Conservation (phyloP, 2,888 invertebrate species). For the Synergus umbraculus region DNA sequence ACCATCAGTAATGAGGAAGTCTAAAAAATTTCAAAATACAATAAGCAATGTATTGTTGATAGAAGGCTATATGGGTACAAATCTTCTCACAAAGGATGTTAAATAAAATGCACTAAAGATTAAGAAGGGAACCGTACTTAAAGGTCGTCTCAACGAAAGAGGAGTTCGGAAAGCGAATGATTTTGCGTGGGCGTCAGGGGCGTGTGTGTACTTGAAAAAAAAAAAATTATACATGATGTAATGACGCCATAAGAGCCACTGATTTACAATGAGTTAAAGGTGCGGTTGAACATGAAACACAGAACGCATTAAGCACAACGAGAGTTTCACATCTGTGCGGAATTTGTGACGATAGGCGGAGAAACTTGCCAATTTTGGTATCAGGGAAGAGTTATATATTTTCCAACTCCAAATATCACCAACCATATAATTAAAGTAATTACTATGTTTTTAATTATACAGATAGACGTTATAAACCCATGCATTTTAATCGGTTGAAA, state of each 20-base stretch:
- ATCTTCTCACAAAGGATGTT: conserved; percentile 42
- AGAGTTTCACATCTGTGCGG: conserved; percentile 18
- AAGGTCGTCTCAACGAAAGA: conserved; percentile 59
- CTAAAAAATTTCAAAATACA: conserved; percentile 7
- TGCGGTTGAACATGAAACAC: conserved; percentile 49
- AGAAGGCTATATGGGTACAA: neutral
- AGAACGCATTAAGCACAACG: conserved; percentile 31
- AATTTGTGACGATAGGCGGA: conserved; percentile 34
- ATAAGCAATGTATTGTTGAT: conserved; percentile 7
- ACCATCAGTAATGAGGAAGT: conserved; percentile 22
- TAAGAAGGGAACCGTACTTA: conserved; percentile 54
- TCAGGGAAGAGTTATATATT: neutral
- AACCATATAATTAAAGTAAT: conserved; percentile 1
- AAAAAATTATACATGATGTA: conserved; percentile 62
- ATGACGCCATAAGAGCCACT: conserved; percentile 60
- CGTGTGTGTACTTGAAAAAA: conserved; percentile 49
- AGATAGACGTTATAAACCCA: neutral
- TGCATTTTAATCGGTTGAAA: neutral
- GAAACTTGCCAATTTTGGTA: conserved; percentile 16
- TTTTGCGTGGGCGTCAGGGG: conserved; percentile 63
- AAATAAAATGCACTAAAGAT: conserved; percentile 47
- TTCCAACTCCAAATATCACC: neutral
- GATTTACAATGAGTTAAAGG: conserved; percentile 58
- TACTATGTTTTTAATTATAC: neutral
- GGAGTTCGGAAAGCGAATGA: conserved; percentile 59